These are phyloP conservation scores for Etheostoma spectabile DNA, from an alignment of 2,113 vertebrate genomes.

Conservation along the genomic window DNA sequence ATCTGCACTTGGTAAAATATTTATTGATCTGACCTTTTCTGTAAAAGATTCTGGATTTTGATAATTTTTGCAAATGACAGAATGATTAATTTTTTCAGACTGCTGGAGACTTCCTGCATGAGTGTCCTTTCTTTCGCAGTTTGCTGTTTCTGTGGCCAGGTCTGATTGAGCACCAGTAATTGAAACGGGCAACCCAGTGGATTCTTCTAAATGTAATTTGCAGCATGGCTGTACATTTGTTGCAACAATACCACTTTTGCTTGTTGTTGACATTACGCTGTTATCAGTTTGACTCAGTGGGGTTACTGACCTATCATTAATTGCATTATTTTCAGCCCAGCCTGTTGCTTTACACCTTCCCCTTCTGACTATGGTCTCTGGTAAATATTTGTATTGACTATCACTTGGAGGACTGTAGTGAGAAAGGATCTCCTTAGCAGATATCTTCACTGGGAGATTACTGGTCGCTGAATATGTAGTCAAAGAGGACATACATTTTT, in stretches of 20 bases:
- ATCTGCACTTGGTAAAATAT: constrained; percentile 9
- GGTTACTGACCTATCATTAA: not conserved
- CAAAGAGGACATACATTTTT: not conserved
- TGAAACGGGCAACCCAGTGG: constrained; percentile 22
- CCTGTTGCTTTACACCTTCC: constrained; percentile 17
- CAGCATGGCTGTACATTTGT: constrained; percentile 35
- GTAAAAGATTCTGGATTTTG: constrained; percentile 9
- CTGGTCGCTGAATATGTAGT: constrained; percentile 19
- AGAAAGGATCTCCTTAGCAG: constrained; percentile 13
- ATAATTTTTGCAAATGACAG: constrained; percentile 16
- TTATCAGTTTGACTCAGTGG: constrained; percentile 20
- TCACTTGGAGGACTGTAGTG: not conserved
- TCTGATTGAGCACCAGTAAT: not conserved
- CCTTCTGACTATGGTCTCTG: constrained; percentile 9
- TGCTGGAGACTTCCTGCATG: not conserved
- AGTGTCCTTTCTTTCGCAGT: not conserved
- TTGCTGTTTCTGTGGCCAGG: not conserved
- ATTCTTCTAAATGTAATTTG: constrained; percentile 11
- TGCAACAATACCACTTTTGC: constrained; percentile 14
- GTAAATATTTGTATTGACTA: constrained; percentile 19
- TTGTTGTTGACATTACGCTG: not conserved
- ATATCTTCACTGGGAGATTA: constrained; percentile 12
- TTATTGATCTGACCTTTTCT: constrained; percentile 52
- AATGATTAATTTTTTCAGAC: constrained; percentile 3
- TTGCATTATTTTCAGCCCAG: constrained; percentile 20